Conservation (phyloP, 2,113 vertebrate genomes). For the Tachycineta bicolor region DNA sequence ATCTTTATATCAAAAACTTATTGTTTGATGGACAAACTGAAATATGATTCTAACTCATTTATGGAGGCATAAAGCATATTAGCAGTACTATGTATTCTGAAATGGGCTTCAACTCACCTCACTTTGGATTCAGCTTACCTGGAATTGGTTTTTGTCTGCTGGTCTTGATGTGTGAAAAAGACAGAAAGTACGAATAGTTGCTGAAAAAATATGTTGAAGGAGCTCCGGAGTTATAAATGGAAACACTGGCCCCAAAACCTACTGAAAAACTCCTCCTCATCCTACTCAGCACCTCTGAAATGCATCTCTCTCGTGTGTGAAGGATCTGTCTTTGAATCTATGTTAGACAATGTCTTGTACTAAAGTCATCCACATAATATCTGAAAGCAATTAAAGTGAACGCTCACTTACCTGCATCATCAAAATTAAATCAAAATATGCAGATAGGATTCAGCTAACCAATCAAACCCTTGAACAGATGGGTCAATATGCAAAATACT, state of each 20-base stretch:
- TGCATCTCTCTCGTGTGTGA: not conserved
- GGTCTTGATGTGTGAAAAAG: not conserved
- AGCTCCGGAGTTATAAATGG: not conserved
- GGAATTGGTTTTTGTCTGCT: not conserved
- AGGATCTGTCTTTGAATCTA: not conserved
- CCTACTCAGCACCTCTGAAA: not conserved
- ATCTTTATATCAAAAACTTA: not conserved
- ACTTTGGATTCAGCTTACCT: not conserved
- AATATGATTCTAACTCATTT: not conserved
- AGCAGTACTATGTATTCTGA: not conserved
- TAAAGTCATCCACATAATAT: not conserved
- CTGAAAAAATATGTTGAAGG: not conserved
- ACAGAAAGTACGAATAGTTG: not conserved
- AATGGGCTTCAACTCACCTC: not conserved
- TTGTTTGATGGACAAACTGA: not conserved
- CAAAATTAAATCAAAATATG: not conserved
- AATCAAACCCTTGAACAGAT: not conserved
- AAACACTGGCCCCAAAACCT: not conserved
- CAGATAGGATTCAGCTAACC: not conserved
- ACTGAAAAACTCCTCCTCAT: not conserved
- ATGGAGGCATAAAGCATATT: not conserved
- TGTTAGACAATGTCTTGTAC: not conserved
- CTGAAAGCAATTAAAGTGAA: not conserved
- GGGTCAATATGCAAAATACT: rapidly evolving
- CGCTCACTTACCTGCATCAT: not conserved